phyloP scores from a whole-genome alignment of 2,888 invertebrate genomes.

The Caenorhabditis sp. region DNA sequence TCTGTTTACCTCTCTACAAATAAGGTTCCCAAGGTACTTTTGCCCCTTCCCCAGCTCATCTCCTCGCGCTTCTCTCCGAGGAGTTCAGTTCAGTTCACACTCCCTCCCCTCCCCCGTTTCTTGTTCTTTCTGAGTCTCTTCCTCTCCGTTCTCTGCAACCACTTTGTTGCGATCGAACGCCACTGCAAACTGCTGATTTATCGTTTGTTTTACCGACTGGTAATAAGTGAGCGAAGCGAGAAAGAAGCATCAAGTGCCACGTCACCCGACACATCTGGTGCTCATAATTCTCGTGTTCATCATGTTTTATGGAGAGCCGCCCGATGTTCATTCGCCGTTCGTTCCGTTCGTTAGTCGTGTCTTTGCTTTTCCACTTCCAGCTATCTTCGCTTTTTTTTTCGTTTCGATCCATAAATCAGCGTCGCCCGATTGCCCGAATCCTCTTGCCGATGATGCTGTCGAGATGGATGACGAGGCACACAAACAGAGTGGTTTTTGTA shows the following conservation, averaged over 20 bases:
- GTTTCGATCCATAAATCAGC: constrained; percentile 22
- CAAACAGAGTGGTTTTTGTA: constrained; percentile 2
- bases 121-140: constrained; percentile 11
- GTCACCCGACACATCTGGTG: background rate
- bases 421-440: background rate
- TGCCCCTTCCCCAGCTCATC: background rate
- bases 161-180: constrained; percentile 13
- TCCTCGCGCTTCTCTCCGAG: background rate
- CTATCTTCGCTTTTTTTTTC: background rate
- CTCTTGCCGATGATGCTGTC: background rate
- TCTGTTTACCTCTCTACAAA: too few species aligned
- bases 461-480: background rate
- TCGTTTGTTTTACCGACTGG: constrained; percentile 15
- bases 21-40: too few species aligned
- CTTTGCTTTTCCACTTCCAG: background rate
- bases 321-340: background rate
- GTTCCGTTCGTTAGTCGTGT: constrained; percentile 3
- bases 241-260: background rate
- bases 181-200: constrained; percentile 2
- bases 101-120: background rate
- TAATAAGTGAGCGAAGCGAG: too few species aligned
- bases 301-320: constrained; percentile 11
- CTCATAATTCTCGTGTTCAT: background rate
- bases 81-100: background rate
- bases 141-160: too few species aligned